phyloP scores from a whole-genome alignment of 2,113 vertebrate species.

The Muscicapa adusta region DNA sequence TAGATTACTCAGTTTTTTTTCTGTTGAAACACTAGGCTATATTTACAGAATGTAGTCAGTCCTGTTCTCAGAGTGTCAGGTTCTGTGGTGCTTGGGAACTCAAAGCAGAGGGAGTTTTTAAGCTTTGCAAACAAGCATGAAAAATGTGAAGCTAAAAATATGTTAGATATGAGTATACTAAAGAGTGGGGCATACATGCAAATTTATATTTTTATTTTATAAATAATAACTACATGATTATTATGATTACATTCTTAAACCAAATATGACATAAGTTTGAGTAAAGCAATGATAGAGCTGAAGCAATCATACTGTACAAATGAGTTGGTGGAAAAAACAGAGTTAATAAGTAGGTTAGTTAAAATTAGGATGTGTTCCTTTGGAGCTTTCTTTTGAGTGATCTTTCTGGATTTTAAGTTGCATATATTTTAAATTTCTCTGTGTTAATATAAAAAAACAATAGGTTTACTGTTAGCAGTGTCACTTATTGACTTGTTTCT shows the following conservation, averaged over 20 bases:
- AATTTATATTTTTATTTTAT: neutral
- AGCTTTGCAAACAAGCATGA: neutral
- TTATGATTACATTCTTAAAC: neutral
- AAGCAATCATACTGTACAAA: neutral
- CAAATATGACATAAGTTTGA: neutral
- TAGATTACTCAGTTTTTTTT: neutral
- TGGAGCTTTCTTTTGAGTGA: neutral
- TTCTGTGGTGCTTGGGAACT: neutral
- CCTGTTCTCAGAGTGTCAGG: neutral
- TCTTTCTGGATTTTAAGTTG: neutral
- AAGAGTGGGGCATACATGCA: neutral
- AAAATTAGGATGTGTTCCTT: neutral
- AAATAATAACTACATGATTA: neutral
- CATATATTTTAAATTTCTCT: neutral
- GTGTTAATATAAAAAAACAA: neutral
- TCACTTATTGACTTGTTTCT: neutral
- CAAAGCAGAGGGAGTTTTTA: neutral
- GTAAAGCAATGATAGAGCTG: neutral
- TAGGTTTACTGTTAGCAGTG: neutral
- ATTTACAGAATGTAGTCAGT: neutral
- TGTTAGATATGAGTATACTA: neutral
- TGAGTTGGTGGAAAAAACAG: accelerated
- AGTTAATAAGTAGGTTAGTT: neutral
- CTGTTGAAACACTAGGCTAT: neutral
- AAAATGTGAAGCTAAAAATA: neutral